These are phyloP conservation scores for Catharus bicknelli DNA, from an alignment of 2,113 vertebrate genomes.

Conservation along the genomic window DNA sequence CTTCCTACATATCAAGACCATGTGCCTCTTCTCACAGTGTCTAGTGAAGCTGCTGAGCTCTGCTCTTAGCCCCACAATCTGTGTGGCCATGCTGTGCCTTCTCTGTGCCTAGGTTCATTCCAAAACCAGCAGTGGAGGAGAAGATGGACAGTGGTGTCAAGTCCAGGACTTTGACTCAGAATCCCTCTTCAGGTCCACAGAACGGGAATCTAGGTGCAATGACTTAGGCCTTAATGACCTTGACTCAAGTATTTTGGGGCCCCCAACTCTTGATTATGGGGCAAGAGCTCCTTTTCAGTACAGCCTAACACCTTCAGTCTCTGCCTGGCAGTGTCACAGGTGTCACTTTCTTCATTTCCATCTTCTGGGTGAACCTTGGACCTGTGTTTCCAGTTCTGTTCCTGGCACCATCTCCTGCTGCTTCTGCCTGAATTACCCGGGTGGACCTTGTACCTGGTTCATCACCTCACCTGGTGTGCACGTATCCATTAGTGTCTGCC, in stretches of 20 bases:
- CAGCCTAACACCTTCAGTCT: background rate
- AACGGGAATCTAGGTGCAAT: background rate
- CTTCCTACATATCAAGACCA: background rate
- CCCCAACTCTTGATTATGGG: too few relatives aligned
- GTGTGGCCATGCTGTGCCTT: background rate
- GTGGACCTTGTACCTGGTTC: background rate
- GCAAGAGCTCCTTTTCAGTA: background rate
- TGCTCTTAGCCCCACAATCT: rapidly evolving
- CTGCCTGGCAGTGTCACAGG: rapidly evolving
- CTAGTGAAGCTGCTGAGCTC: background rate
- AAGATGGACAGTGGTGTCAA: rapidly evolving
- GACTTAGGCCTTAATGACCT: background rate
- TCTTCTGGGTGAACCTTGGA: background rate
- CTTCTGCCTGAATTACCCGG: background rate
- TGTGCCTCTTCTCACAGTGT: background rate
- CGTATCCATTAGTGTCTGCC: background rate
- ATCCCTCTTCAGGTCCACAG: background rate
- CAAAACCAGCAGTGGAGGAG: background rate
- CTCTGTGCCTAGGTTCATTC: background rate
- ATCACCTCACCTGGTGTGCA: background rate
- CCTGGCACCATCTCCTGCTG: background rate
- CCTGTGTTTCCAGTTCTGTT: background rate
- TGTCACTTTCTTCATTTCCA: background rate
- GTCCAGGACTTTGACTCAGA: background rate
- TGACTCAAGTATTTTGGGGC: background rate